A percentile compares a stretch with the other conserved stretches of the same genome.
Conservation (phyloP, 2,888 invertebrate genomes). For the Orchesella flavescens region DNA sequence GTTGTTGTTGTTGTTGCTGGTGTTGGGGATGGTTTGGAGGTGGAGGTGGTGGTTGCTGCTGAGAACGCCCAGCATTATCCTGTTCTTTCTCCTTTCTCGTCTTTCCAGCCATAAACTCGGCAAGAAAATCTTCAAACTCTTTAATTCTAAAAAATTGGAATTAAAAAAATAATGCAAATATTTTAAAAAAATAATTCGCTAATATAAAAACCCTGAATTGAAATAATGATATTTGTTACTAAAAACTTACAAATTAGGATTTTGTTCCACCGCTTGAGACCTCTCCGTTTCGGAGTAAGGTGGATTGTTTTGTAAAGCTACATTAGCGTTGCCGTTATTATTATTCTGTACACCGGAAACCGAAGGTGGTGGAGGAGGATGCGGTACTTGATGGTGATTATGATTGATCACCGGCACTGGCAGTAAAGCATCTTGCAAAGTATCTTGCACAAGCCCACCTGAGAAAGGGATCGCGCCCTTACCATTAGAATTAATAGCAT, state of each 20-base stretch:
- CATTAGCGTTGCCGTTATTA: conserved; percentile 3
- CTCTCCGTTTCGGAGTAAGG: conserved; percentile 36
- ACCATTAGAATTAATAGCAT: background rate
- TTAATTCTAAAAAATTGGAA: conserved; percentile 35
- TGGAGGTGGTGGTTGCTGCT: conserved; percentile 1
- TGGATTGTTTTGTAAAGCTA: conserved; percentile 33
- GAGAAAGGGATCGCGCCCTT: background rate
- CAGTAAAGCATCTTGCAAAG: conserved; percentile 10
- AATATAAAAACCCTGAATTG: too few species aligned
- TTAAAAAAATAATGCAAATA: background rate
- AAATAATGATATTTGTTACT: background rate
- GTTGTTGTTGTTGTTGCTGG: conserved; percentile 13
- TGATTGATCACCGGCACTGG: conserved; percentile 55
- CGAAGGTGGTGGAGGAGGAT: conserved; percentile 10
- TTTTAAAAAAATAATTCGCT: too few species aligned
- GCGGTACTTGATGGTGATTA: conserved; percentile 14
- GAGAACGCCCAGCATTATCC: background rate
- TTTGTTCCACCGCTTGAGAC: conserved; percentile 37
- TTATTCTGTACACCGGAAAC: conserved; percentile 26
- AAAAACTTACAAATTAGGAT: conserved; percentile 58
- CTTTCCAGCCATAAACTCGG: conserved; percentile 19
- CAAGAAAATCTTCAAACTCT: conserved; percentile 56
- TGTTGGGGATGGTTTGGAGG: background rate
- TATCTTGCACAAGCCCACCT: conserved; percentile 38
- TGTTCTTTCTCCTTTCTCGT: conserved; percentile 14